A percentile compares a stretch with the other conserved stretches of the same genome.
These are phyloP conservation scores for Diplosoma virens DNA, from an alignment of 23 tunicate genomes.

Conservation along the genomic window DNA sequence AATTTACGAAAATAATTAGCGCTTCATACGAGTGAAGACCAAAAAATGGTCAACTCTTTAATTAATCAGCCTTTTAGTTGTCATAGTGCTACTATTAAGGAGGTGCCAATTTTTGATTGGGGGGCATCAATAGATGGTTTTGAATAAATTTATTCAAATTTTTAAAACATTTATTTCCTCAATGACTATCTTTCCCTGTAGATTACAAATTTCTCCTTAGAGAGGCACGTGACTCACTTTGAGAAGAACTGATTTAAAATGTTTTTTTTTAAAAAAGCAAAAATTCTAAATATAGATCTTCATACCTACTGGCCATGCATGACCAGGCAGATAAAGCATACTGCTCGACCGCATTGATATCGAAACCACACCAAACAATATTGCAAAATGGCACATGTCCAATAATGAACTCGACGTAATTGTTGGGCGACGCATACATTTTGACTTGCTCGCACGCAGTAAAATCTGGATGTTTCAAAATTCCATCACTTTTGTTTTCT, in stretches of 20 bases:
- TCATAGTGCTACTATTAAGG: no score
- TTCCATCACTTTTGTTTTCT: no score
- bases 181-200: background rate
- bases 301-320: background rate
- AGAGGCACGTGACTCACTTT: no score
- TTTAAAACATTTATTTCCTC: background rate
- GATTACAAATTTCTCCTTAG: no score
- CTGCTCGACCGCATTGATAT: background rate
- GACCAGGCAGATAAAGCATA: slow-evolving; percentile 1
- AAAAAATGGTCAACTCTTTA: no score
- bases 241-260: background rate
- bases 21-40: no score
- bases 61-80: no score
- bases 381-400: slow-evolving; percentile 12
- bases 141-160: no score
- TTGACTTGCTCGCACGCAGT: slow-evolving; percentile 6
- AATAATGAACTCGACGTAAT: slow-evolving; percentile 4
- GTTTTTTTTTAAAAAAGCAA: background rate
- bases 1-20: no score
- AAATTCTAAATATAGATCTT: background rate
- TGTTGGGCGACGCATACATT: background rate
- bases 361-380: slow-evolving; percentile 15
- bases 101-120: no score
- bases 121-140: no score
- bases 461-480: no score